These are phyloP conservation scores for Pyrgilauda ruficollis DNA, from an alignment of 2,113 vertebrate genomes.

Conservation along the genomic window DNA sequence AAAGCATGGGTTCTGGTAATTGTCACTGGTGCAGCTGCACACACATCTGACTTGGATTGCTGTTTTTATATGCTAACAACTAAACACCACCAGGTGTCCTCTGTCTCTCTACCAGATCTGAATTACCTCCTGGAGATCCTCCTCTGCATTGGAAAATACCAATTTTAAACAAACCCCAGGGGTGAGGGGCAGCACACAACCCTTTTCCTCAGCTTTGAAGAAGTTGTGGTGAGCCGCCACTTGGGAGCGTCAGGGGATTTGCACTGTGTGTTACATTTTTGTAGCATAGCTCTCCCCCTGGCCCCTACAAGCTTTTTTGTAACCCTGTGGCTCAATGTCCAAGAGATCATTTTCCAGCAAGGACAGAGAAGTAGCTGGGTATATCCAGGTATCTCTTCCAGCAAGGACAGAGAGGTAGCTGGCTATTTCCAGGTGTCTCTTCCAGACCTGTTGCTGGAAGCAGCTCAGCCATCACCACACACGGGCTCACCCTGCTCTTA, in stretches of 20 bases:
- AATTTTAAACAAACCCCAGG: neutral
- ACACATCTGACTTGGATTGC: neutral
- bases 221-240: neutral
- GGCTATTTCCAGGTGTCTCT: neutral
- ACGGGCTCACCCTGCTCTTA: neutral
- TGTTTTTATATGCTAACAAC: neutral
- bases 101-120: neutral
- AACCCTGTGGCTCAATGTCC: neutral
- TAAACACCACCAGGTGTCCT: slow-evolving; percentile 8
- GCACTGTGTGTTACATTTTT: neutral
- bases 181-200: rapidly evolving
- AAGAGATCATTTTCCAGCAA: neutral
- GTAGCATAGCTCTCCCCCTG: neutral
- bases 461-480: neutral
- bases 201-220: neutral
- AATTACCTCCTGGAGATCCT: neutral
- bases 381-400: neutral
- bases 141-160: neutral
- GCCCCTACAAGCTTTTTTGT: neutral
- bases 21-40: neutral
- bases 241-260: neutral
- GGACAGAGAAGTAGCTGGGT: neutral
- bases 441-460: neutral
- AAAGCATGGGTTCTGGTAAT: neutral
- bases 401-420: neutral